Conservation (phyloP, 2,888 invertebrate genomes). For the Cosmopolites sordidus region DNA sequence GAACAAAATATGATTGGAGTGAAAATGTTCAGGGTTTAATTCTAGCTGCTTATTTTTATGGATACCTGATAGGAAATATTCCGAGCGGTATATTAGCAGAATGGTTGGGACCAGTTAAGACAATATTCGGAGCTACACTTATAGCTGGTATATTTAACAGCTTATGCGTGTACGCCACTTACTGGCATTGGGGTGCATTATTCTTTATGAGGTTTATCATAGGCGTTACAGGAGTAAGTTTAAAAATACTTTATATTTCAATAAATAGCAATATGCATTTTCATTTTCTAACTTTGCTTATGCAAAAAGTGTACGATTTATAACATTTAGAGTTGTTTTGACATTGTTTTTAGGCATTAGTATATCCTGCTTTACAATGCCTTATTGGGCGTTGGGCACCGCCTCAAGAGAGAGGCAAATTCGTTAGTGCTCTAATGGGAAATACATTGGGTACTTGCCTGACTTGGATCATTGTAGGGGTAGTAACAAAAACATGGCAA, state of each 20-base stretch:
- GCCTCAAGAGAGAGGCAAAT: constrained; percentile 67
- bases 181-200: constrained; percentile 52
- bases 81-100: constrained; percentile 35
- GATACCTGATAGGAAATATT: constrained; percentile 33
- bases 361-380: constrained; percentile 61
- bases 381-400: constrained; percentile 69
- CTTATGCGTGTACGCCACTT: constrained; percentile 54
- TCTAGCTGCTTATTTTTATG: constrained; percentile 35
- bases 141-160: constrained; percentile 32
- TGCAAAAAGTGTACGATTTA: too few species aligned
- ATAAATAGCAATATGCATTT: too few species aligned
- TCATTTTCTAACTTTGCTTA: too few species aligned
- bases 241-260: too few species aligned
- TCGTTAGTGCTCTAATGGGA: constrained; percentile 66
- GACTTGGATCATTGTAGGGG: constrained; percentile 64
- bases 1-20: constrained; percentile 34
- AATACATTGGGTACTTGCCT: constrained; percentile 68
- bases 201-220: constrained; percentile 54
- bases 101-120: constrained; percentile 32
- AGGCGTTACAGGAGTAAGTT: constrained; percentile 58
- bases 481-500: constrained; percentile 57
- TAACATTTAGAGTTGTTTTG: too few species aligned
- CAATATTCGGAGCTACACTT: constrained; percentile 21
- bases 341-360: constrained; percentile 52
- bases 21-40: constrained; percentile 32